Conservation (phyloP, 2,113 vertebrate genomes). For the Actenoides lindsayi region DNA sequence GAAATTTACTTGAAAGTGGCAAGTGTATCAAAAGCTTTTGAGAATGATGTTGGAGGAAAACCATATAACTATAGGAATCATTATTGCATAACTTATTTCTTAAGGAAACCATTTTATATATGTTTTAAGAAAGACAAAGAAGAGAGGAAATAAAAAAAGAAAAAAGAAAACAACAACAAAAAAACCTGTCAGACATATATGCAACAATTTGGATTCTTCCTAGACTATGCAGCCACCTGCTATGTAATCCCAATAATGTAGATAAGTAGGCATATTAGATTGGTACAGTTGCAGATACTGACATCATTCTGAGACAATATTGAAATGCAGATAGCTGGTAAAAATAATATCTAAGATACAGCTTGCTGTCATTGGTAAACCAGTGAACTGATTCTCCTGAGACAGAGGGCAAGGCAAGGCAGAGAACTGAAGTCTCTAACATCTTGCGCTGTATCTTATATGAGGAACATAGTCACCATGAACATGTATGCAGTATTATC, state of each 20-base stretch:
- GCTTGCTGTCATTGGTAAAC: neutral
- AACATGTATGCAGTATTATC: neutral
- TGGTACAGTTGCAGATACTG: neutral
- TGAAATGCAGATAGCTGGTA: neutral
- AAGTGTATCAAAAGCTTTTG: neutral
- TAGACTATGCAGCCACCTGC: neutral
- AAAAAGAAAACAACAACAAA: neutral
- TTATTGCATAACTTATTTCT: neutral
- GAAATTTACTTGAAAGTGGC: neutral
- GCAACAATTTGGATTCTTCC: neutral
- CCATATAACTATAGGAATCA: neutral
- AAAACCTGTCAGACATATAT: neutral
- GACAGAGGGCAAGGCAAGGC: neutral
- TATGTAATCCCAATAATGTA: neutral
- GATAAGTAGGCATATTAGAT: neutral
- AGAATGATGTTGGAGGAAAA: neutral
- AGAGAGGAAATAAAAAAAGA: neutral
- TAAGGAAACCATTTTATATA: neutral
- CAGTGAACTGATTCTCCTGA: neutral
- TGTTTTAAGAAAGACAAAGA: neutral
- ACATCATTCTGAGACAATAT: neutral
- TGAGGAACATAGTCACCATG: neutral
- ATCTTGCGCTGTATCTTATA: rapidly evolving
- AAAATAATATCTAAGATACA: neutral
- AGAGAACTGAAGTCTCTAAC: neutral